Conservation (phyloP, 35 echinoderm and acorn worm species). For the Heliocidaris tuberculata region DNA sequence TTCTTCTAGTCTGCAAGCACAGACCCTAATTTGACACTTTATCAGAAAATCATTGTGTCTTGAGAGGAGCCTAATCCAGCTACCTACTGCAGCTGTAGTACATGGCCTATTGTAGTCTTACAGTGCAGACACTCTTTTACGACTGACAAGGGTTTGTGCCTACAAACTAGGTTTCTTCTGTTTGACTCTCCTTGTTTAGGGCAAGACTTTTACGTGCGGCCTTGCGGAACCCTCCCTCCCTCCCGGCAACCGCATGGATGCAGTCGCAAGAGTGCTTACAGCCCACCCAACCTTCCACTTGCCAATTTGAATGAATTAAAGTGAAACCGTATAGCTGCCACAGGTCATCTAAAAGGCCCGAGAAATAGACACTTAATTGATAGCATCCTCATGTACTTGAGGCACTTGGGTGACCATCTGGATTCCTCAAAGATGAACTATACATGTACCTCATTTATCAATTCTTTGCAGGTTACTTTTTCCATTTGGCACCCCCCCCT, state of each 20-base stretch:
- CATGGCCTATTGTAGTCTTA: too few species aligned
- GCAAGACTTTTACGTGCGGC: neutral
- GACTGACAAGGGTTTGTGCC: too few species aligned
- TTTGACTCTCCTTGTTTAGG: neutral
- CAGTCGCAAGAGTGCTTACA: neutral
- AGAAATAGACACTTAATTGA: neutral
- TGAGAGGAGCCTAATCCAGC: too few species aligned
- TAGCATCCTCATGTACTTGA: neutral
- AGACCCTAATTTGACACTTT: too few species aligned
- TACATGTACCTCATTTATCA: too few species aligned
- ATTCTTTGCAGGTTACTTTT: too few species aligned
- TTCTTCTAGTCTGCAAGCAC: too few species aligned
- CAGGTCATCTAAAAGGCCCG: neutral
- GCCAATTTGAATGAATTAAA: neutral
- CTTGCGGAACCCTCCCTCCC: neutral
- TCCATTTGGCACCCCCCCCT: too few species aligned
- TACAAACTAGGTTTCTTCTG: too few species aligned
- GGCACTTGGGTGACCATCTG: neutral
- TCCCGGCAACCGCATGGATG: neutral
- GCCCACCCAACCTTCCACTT: neutral
- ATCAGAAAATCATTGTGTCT: too few species aligned
- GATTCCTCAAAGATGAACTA: neutral
- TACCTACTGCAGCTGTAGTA: too few species aligned
- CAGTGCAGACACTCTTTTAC: too few species aligned
- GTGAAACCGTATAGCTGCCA: neutral